A percentile compares a stretch with the other conserved stretches of the same genome.
Conservation (phyloP, 2,797 vertebrate genomes). For the Propithecus deckenii region DNA sequence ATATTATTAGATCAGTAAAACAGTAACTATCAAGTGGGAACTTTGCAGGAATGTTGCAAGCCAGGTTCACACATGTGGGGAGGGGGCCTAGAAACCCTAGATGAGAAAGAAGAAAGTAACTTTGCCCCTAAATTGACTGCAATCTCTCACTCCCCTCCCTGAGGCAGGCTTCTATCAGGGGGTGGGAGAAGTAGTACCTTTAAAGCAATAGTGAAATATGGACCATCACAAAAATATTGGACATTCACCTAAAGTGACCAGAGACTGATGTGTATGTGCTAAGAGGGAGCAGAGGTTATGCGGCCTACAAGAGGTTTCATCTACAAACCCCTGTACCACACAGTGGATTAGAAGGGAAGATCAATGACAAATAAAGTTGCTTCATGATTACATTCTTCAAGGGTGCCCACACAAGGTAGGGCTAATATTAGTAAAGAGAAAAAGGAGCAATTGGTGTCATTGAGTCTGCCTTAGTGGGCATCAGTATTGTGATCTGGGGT, state of each 20-base stretch:
- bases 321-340: neutral
- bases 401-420: neutral
- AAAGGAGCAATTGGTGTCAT: rapidly evolving
- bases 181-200: neutral
- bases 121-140: neutral
- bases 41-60: neutral
- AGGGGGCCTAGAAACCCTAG: neutral
- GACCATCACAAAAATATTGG: neutral
- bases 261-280: too few relatives aligned
- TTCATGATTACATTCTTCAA: neutral
- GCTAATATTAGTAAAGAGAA: neutral
- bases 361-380: too few relatives aligned
- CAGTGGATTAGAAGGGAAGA: too few relatives aligned
- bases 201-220: neutral
- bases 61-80: neutral
- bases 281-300: neutral
- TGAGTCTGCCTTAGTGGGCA: neutral
- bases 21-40: rapidly evolving
- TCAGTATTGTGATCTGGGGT: neutral
- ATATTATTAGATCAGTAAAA: too few relatives aligned
- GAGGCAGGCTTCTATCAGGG: neutral
- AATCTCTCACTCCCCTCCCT: neutral
- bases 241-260: neutral
- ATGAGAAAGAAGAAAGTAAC: neutral
- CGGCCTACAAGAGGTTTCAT: neutral